phyloP scores from a whole-genome alignment of 2,797 vertebrate genomes.

The Pseudomugil gertrudae region DNA sequence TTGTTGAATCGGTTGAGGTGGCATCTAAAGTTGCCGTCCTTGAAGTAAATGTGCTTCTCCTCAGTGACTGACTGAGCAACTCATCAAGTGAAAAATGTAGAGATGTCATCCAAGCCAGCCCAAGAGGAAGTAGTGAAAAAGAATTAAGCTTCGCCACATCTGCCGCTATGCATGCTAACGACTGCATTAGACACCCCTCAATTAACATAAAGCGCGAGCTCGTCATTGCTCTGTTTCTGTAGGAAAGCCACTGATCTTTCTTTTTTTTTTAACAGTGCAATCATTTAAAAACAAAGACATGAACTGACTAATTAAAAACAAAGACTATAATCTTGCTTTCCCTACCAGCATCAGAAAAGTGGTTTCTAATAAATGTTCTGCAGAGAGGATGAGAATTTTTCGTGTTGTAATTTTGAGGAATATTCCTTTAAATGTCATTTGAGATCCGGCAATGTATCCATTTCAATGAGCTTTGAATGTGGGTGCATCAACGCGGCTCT shows the following conservation, averaged over 20 bases:
- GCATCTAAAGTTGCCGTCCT: conserved; percentile 52
- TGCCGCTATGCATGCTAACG: conserved; percentile 72
- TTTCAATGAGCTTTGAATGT: conserved; percentile 54
- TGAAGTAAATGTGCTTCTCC: conserved; percentile 62
- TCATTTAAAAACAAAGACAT: conserved; percentile 63
- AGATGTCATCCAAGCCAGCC: conserved; percentile 68
- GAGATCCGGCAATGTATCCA: conserved; percentile 36
- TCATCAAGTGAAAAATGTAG: conserved; percentile 70
- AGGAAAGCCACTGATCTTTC: conserved; percentile 65
- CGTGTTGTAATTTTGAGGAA: conserved; percentile 45
- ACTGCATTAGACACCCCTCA: conserved; percentile 74
- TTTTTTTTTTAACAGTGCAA: conserved; percentile 56
- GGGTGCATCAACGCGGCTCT: conserved; percentile 23
- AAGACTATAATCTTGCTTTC: conserved; percentile 70
- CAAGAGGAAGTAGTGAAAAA: conserved; percentile 74
- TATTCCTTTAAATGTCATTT: conserved; percentile 57
- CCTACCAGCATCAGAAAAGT: conserved; percentile 47
- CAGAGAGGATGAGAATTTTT: conserved; percentile 50
- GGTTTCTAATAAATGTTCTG: conserved; percentile 47
- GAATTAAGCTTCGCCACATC: conserved; percentile 68
- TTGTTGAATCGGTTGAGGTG: conserved; percentile 56
- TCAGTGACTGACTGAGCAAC: conserved; percentile 59
- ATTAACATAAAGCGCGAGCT: conserved; percentile 73
- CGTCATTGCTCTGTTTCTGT: conserved; percentile 70
- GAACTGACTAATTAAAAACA: conserved; percentile 70